Conservation (phyloP, 2,113 vertebrate species). For the Cyanoderma ruficeps region DNA sequence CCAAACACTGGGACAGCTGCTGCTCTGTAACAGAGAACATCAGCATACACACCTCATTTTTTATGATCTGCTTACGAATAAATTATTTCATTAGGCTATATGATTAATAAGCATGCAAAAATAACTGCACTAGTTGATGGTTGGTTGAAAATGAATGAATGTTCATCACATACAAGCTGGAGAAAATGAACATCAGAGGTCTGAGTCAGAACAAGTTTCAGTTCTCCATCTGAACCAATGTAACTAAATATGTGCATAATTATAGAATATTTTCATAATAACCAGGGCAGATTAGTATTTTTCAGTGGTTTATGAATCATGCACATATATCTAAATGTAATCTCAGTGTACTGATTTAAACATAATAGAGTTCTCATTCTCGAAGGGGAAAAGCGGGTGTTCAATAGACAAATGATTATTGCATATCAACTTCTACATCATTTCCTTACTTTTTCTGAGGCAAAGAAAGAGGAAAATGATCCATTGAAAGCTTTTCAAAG, state of each 20-base stretch:
- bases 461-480: background rate
- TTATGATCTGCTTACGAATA: background rate
- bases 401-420: background rate
- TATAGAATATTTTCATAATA: background rate
- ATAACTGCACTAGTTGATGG: background rate
- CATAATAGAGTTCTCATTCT: background rate
- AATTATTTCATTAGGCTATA: background rate
- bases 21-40: background rate
- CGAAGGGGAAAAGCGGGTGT: background rate
- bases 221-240: background rate
- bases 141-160: background rate
- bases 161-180: background rate
- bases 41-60: background rate
- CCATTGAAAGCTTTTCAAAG: background rate
- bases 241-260: background rate
- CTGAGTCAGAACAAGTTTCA: background rate
- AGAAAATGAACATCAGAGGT: background rate
- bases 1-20: background rate
- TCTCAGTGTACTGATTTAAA: background rate
- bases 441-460: background rate
- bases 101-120: constrained; percentile 3
- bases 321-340: background rate
- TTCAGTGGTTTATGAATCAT: background rate
- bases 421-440: background rate
- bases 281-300: background rate